A percentile compares a stretch with the other conserved stretches of the same genome.
Conservation (phyloP, 2,888 invertebrate genomes). For the Brachynemurus nebulosus region DNA sequence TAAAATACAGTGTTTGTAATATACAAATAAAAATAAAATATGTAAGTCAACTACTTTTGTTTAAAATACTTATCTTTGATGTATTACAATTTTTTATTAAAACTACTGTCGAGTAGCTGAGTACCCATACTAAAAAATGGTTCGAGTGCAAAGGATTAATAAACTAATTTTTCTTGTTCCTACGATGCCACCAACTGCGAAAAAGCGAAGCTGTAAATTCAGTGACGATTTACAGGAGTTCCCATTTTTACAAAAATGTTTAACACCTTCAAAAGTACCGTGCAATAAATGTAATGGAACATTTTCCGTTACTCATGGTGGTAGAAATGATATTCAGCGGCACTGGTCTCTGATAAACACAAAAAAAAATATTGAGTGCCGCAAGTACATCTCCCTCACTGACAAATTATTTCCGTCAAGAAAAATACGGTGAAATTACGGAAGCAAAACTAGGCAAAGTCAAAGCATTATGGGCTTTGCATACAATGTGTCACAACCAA, state of each 20-base stretch:
- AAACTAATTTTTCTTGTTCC: too few relatives aligned
- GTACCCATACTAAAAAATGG: too few relatives aligned
- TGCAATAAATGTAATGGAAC: constrained; percentile 18
- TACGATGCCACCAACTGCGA: too few relatives aligned
- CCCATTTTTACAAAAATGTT: constrained; percentile 10
- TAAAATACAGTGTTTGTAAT: too few relatives aligned
- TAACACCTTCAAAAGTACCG: constrained; percentile 4
- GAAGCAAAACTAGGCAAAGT: constrained; percentile 18
- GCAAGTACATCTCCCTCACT: constrained; percentile 19
- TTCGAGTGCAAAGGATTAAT: too few relatives aligned
- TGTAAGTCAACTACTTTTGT: too few relatives aligned
- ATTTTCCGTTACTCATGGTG: constrained; percentile 18
- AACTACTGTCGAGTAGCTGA: too few relatives aligned
- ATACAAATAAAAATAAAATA: too few relatives aligned
- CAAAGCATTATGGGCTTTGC: constrained; percentile 15
- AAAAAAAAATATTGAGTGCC: too few relatives aligned
- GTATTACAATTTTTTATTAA: too few relatives aligned
- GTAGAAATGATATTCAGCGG: constrained; percentile 17
- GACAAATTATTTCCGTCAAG: constrained; percentile 16
- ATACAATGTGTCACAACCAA: constrained; percentile 17
- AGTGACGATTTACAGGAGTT: constrained; percentile 10
- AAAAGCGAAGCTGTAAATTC: constrained; percentile 10
- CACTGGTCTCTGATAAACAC: too few relatives aligned
- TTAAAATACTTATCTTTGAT: too few relatives aligned
- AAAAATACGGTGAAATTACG: constrained; percentile 16